Percentiles rank a stretch among this genome's conserved stretches.
Evolutionary conservation across 2,888 invertebrate species (phyloP).

Genomic region (Noctuana brunneofusca): DNA sequence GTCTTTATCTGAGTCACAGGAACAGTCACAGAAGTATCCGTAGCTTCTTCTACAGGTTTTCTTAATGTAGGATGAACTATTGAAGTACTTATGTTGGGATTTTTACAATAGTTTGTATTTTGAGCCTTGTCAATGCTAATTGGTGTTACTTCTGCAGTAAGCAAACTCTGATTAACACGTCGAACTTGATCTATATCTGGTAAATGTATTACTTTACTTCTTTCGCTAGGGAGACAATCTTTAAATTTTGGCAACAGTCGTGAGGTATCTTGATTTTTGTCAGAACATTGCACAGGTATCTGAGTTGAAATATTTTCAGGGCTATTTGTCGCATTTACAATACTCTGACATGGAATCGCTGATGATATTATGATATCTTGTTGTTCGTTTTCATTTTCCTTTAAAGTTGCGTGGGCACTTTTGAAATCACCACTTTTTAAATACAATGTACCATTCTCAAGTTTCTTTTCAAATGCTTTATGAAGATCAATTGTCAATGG

Average conservation of each 20-base stretch:
- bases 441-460: constrained; percentile 59
- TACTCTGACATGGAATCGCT: constrained; percentile 8
- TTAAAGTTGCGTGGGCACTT: background rate
- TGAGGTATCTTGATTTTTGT: background rate
- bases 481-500: constrained; percentile 69
- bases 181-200: constrained; percentile 63
- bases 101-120: background rate
- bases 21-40: background rate
- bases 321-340: background rate
- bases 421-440: constrained; percentile 45
- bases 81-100: background rate
- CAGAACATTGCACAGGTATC: background rate
- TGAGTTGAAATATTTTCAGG: background rate
- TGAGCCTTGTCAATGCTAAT: constrained; percentile 39
- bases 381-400: constrained; percentile 30
- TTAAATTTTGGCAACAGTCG: background rate
- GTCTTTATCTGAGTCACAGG: background rate
- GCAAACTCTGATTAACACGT: constrained; percentile 61
- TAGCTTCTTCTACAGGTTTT: background rate
- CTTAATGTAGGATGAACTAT: background rate
- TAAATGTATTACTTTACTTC: constrained; percentile 60
- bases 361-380: constrained; percentile 5
- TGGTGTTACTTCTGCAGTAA: constrained; percentile 66
- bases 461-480: constrained; percentile 66
- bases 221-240: constrained; percentile 41